Percentiles rank a stretch among this genome's conserved stretches.
These are phyloP conservation scores for Contarinia nasturtii DNA, from an alignment of 1,140 invertebrate species.

Conservation along the genomic window DNA sequence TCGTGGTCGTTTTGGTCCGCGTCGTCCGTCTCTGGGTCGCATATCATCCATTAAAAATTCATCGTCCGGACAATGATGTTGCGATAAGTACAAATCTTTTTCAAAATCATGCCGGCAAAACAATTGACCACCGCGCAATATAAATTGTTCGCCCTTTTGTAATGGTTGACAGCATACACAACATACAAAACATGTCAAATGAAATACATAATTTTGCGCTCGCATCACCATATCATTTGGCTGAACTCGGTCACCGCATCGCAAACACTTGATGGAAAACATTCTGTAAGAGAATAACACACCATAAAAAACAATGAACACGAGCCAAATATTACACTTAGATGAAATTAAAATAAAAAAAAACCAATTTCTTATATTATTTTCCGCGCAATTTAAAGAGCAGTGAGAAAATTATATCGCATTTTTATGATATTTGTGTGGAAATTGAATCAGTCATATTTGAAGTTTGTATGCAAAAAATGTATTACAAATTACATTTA, in stretches of 20 bases:
- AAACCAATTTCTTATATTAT: background rate
- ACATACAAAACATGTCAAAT: conserved; percentile 80
- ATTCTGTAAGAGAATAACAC: conserved; percentile 51
- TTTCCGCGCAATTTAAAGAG: background rate
- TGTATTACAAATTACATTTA: too few species aligned
- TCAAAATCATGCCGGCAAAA: conserved; percentile 83
- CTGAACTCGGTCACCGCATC: conserved; percentile 72
- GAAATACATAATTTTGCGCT: conserved; percentile 64
- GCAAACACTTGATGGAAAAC: conserved; percentile 81
- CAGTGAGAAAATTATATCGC: background rate
- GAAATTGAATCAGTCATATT: background rate
- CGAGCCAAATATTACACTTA: background rate
- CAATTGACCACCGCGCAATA: conserved; percentile 77
- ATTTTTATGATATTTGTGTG: background rate
- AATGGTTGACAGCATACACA: conserved; percentile 81
- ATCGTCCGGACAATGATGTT: conserved; percentile 55
- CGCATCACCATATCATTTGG: conserved; percentile 88
- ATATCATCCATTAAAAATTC: conserved; percentile 54
- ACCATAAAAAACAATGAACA: too few species aligned
- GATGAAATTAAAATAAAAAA: background rate
- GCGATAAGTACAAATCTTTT: conserved; percentile 76
- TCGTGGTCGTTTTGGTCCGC: conserved; percentile 86
- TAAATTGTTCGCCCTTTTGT: conserved; percentile 90
- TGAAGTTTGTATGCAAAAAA: too few species aligned
- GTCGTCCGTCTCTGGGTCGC: conserved; percentile 58